Conservation (phyloP, 1,140 invertebrate species). For the Dinothrombium tinctorium region DNA sequence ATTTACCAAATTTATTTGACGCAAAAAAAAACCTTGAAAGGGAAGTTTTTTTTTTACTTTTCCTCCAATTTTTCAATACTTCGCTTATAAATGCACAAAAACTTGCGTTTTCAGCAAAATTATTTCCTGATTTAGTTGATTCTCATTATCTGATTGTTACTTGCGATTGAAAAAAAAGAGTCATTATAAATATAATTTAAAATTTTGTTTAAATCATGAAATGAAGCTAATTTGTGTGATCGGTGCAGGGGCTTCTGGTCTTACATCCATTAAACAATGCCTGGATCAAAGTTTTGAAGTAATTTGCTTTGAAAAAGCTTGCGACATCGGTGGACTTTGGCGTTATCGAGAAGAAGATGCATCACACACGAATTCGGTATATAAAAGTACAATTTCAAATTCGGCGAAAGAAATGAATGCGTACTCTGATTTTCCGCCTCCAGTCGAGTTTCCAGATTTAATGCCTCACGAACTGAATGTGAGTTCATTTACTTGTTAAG, state of each 20-base stretch:
- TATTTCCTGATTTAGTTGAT: too few relatives aligned
- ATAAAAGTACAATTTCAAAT: constrained; percentile 16
- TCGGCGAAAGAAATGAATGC: constrained; percentile 21
- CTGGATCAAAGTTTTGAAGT: constrained; percentile 21
- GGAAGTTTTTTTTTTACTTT: too few relatives aligned
- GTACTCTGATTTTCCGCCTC: constrained; percentile 22
- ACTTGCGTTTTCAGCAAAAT: too few relatives aligned
- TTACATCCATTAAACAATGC: constrained; percentile 24
- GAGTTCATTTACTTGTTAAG: background rate
- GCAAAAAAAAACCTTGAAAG: too few relatives aligned
- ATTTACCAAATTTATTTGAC: too few relatives aligned
- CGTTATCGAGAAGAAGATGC: constrained; percentile 22
- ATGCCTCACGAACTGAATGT: constrained; percentile 19
- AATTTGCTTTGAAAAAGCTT: constrained; percentile 22
- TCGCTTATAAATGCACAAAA: too few relatives aligned
- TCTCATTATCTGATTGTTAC: too few relatives aligned
- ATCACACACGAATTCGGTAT: constrained; percentile 17
- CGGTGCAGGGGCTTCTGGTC: constrained; percentile 24
- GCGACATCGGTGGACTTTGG: constrained; percentile 28
- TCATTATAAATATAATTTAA: too few relatives aligned
- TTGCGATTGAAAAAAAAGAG: too few relatives aligned
- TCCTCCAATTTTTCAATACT: too few relatives aligned
- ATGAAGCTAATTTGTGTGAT: constrained; percentile 26
- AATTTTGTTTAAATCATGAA: too few relatives aligned
- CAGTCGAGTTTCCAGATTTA: constrained; percentile 19